Conservation (phyloP, 2,797 vertebrate genomes). For the Tokudaia muenninki region DNA sequence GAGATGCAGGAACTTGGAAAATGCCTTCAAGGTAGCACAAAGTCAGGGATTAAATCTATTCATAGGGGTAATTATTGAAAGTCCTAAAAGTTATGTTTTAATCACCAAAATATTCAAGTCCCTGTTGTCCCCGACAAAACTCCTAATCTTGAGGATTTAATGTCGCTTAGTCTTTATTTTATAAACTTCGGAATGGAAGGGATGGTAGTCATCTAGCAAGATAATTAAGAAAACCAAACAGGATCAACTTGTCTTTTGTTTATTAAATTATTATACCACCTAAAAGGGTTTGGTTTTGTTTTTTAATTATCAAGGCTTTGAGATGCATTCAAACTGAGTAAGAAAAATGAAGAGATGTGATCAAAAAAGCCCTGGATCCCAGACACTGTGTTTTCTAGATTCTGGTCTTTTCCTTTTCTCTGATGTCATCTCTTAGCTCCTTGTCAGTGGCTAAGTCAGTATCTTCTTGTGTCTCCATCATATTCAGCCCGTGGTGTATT, state of each 20-base stretch:
- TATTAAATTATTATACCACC: neutral
- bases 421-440: neutral
- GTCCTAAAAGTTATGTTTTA: neutral
- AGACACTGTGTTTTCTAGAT: neutral
- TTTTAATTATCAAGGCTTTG: neutral
- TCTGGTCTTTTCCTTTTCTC: constrained; percentile 14
- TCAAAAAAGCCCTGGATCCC: neutral
- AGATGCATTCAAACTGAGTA: constrained; percentile 4
- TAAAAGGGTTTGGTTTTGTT: neutral
- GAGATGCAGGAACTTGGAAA: neutral
- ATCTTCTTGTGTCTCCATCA: neutral
- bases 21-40: neutral
- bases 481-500: neutral
- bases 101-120: neutral
- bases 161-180: neutral
- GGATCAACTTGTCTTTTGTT: neutral
- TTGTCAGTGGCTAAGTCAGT: neutral
- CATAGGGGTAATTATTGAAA: neutral
- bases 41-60: neutral
- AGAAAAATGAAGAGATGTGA: neutral
- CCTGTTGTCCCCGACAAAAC: neutral
- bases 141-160: neutral
- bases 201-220: neutral
- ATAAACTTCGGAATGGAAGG: neutral
- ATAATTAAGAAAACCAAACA: constrained; percentile 43